These are phyloP conservation scores for Strix occidentalis DNA, from an alignment of 2,797 vertebrate species.

Conservation along the genomic window DNA sequence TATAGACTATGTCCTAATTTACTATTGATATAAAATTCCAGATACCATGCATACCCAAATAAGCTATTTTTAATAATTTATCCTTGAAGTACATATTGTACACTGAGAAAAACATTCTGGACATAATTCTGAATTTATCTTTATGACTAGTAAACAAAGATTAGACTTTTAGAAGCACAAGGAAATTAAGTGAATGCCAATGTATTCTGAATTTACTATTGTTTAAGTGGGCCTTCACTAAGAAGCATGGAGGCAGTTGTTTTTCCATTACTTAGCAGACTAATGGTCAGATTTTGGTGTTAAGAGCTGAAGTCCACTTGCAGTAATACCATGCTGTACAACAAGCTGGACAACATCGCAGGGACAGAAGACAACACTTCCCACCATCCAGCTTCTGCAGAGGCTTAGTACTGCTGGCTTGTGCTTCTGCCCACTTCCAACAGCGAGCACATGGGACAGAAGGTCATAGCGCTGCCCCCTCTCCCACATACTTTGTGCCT, in stretches of 20 bases:
- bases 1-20: neutral
- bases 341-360: neutral
- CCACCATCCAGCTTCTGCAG: neutral
- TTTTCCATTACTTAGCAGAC: neutral
- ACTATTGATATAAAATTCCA: neutral
- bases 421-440: neutral
- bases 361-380: accelerated
- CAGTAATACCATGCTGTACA: neutral
- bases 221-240: neutral
- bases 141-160: neutral
- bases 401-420: neutral
- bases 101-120: neutral
- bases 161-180: neutral
- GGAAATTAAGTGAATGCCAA: neutral
- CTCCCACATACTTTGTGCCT: neutral
- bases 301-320: neutral
- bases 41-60: neutral
- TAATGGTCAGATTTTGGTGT: neutral
- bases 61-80: neutral
- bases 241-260: neutral
- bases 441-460: accelerated
- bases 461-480: neutral
- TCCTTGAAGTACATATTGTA: neutral
- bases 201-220: neutral
- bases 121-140: neutral